A percentile compares a stretch with the other conserved stretches of the same genome.
These are phyloP conservation scores for Panopea generosa DNA, from an alignment of 2,888 invertebrate genomes.

Conservation along the genomic window DNA sequence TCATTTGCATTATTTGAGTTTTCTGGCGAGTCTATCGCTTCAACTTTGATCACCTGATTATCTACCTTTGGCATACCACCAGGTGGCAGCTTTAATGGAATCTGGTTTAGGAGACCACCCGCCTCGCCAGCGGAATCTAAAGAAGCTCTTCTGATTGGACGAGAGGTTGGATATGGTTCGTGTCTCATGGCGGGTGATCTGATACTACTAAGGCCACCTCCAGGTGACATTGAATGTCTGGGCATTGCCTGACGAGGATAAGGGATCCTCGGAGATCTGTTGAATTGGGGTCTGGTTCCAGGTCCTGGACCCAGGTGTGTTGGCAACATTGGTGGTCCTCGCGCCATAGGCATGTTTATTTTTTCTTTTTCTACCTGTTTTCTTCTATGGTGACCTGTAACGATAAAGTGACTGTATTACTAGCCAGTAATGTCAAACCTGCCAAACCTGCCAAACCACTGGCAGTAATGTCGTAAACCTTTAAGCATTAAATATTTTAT, in stretches of 20 bases:
- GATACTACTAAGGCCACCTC: constrained; percentile 6
- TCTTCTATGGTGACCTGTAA: constrained; percentile 4
- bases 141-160: constrained; percentile 31
- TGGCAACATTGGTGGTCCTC: too few species aligned
- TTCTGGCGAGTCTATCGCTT: constrained; percentile 6
- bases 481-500: too few species aligned
- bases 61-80: constrained; percentile 1
- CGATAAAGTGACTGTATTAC: too few species aligned
- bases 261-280: constrained; percentile 8
- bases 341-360: neutral
- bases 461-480: too few species aligned
- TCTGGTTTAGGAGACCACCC: neutral
- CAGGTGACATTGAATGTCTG: neutral
- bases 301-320: too few species aligned
- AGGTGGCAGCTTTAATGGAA: constrained; percentile 5
- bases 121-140: constrained; percentile 4
- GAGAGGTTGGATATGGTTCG: constrained; percentile 38
- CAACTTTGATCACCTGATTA: constrained; percentile 31
- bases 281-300: neutral
- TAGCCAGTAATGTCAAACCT: too few species aligned
- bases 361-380: constrained; percentile 17
- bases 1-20: constrained; percentile 29
- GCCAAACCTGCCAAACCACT: too few species aligned
- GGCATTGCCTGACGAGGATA: constrained; percentile 1
- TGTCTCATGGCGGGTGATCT: constrained; percentile 39